These are phyloP conservation scores for Trachops cirrhosus DNA, from an alignment of 2,797 vertebrate genomes.

Conservation along the genomic window DNA sequence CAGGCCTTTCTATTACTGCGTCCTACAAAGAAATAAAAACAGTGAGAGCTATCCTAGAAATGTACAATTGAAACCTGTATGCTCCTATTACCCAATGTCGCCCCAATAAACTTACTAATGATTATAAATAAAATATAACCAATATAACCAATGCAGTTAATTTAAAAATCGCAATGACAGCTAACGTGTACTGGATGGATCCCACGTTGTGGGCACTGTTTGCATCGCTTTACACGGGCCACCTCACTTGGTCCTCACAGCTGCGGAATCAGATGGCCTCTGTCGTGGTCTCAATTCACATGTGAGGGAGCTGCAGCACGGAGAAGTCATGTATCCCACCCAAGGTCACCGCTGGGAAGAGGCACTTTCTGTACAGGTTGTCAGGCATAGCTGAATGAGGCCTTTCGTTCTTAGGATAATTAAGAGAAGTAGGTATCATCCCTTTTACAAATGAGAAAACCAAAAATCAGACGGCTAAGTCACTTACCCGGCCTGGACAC, in stretches of 20 bases:
- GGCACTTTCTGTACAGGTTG: not conserved
- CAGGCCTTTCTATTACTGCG: not conserved
- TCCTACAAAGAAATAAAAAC: not conserved
- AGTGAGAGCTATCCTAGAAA: not conserved
- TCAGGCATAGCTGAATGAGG: not conserved
- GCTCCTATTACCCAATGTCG: not conserved
- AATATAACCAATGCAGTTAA: not conserved
- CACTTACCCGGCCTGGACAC: not conserved
- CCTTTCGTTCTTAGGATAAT: not conserved
- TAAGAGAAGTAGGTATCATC: not conserved
- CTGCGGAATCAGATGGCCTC: accelerated
- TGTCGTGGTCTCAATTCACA: not conserved
- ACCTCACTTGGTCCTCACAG: not conserved
- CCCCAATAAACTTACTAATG: not conserved
- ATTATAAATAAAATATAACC: not conserved
- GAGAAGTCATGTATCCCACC: not conserved
- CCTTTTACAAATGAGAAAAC: not conserved
- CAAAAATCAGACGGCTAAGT: not conserved
- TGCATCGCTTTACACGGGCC: not conserved
- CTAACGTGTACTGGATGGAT: not conserved
- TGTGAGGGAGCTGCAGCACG: not conserved
- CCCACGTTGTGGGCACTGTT: accelerated
- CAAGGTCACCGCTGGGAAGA: not conserved
- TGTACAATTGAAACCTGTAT: not conserved
- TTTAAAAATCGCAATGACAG: not conserved